Percentiles rank a stretch among this genome's conserved stretches.
These are phyloP conservation scores for Agrenia bidenticulata DNA, from an alignment of 2,888 invertebrate species.

Conservation along the genomic window DNA sequence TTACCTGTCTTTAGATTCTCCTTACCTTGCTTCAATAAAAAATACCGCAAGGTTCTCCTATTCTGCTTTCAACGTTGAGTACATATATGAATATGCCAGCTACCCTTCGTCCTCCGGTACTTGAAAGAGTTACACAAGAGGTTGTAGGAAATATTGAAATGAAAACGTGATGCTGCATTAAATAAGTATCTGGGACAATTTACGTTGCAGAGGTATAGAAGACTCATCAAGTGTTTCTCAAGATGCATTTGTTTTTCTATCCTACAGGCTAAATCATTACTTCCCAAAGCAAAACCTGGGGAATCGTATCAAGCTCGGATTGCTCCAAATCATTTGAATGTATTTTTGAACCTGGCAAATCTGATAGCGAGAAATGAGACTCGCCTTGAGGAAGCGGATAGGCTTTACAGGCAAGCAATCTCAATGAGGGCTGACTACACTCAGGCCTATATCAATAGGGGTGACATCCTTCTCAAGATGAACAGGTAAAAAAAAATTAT, in stretches of 20 bases:
- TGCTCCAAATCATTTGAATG: slow-evolving; percentile 93
- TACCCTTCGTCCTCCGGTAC: no score
- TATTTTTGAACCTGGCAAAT: slow-evolving; percentile 92
- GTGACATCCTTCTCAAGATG: slow-evolving; percentile 90
- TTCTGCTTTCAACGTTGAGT: no score
- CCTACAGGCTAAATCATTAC: slow-evolving; percentile 73
- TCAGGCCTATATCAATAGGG: slow-evolving; percentile 94
- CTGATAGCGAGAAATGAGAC: slow-evolving; percentile 90
- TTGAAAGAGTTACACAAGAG: no score
- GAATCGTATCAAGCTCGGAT: slow-evolving; percentile 93
- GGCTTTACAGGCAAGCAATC: slow-evolving; percentile 90
- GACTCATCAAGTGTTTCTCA: neutral
- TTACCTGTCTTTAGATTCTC: no score
- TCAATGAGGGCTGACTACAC: slow-evolving; percentile 96
- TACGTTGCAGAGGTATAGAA: neutral
- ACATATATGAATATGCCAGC: no score
- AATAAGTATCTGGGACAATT: neutral
- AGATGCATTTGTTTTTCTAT: neutral
- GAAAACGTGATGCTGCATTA: no score
- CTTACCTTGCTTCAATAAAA: no score
- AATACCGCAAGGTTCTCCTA: no score
- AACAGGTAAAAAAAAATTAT: slow-evolving; percentile 62
- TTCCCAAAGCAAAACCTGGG: slow-evolving; percentile 88
- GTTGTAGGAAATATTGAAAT: no score
- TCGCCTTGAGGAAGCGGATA: slow-evolving; percentile 88